Percentiles rank a stretch among this genome's conserved stretches.
Evolutionary conservation across 2,888 invertebrate genomes (phyloP).

Genomic region (Drosophila neotestacea): DNA sequence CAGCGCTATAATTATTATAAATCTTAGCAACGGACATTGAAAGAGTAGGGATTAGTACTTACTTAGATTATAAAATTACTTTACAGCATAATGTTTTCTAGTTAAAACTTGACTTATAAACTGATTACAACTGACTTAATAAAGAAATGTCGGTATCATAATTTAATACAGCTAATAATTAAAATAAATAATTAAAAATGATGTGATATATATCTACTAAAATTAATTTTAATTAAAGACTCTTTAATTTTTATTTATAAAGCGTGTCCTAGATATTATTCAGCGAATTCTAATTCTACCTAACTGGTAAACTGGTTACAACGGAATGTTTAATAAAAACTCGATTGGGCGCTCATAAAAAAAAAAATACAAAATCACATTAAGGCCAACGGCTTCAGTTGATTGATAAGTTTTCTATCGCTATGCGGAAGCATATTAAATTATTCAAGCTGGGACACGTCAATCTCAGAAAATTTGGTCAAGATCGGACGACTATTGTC

Average conservation of each 20-base stretch:
- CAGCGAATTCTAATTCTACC: background rate
- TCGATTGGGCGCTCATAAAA: background rate
- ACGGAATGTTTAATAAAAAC: constrained; percentile 14
- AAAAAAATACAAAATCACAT: background rate
- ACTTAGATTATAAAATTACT: no score
- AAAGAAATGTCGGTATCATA: no score
- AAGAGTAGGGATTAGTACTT: no score
- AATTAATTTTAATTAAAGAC: background rate
- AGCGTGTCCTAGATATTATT: background rate
- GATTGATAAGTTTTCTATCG: constrained; percentile 14
- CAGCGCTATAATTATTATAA: background rate
- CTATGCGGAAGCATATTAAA: constrained; percentile 41
- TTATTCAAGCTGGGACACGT: constrained; percentile 34
- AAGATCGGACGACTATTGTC: no score
- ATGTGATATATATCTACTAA: background rate
- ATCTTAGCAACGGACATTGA: no score
- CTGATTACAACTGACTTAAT: no score
- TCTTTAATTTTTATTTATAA: background rate
- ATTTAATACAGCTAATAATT: background rate
- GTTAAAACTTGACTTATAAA: no score
- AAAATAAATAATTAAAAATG: background rate
- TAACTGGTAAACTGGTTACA: constrained; percentile 1
- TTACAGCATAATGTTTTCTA: no score
- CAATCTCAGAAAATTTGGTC: background rate
- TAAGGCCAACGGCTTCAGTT: constrained; percentile 31